Evolutionary conservation across 2,797 vertebrate genomes (phyloP).

Genomic region (Menidia menidia): DNA sequence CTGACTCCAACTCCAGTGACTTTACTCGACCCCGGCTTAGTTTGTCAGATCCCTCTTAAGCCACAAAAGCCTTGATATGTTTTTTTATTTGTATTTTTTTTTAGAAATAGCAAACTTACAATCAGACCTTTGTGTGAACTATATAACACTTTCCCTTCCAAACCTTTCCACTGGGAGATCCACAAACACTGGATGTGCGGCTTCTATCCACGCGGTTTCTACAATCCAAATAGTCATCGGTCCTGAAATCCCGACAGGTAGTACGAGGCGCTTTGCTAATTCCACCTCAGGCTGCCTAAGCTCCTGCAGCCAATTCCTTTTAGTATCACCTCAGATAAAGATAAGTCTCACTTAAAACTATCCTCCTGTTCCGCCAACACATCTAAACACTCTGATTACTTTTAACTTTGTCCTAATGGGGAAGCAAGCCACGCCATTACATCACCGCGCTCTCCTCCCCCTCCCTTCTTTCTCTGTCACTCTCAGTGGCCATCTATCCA

Average conservation of each 20-base stretch:
- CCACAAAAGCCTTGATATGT: not conserved
- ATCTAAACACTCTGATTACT: slow-evolving; percentile 73
- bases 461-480: slow-evolving; percentile 32
- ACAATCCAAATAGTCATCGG: slow-evolving; percentile 10
- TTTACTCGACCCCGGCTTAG: not conserved
- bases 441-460: slow-evolving; percentile 61
- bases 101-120: not conserved
- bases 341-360: slow-evolving; percentile 80
- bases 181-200: not conserved
- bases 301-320: slow-evolving; percentile 67
- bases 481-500: slow-evolving; percentile 38
- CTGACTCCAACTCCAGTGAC: not conserved
- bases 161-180: not conserved
- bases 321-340: slow-evolving; percentile 66
- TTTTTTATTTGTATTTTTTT: not conserved
- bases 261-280: slow-evolving; percentile 34
- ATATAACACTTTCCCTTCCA: not conserved
- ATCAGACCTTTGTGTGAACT: not conserved
- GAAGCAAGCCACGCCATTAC: slow-evolving; percentile 66
- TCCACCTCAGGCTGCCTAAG: slow-evolving; percentile 66
- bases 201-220: slow-evolving; percentile 1
- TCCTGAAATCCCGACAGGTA: slow-evolving; percentile 32
- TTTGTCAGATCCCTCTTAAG: not conserved
- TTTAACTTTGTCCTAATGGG: slow-evolving; percentile 68
- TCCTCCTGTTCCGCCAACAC: slow-evolving; percentile 66